Base-by-base conservation (phyloP, 1,140 invertebrate species). In the Pararge aegeria region DNA sequence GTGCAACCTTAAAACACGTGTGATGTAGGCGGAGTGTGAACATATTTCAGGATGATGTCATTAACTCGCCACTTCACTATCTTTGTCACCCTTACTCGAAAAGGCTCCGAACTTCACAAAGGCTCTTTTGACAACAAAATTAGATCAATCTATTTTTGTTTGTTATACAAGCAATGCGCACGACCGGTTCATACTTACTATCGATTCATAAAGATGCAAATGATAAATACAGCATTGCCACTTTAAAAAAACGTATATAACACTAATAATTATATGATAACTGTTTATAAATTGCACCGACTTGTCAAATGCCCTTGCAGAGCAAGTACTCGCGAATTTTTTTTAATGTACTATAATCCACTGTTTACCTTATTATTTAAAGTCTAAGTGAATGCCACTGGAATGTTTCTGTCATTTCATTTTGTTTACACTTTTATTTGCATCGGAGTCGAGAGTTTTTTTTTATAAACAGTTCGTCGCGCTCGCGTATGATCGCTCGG, bases 31-130 rank as follows among this genome's bases (percentile, higher is more conserved):
- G 82, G 74, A 75, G 80, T 80, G 76, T 72, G 73, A 78, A 79
- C 75, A 77, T 70, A 72, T 71, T 59, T 74, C 71, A 66, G 64
- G 70, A 73, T 88, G 84, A 88, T 88, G 84, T 88, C 84, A 86
- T 84, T 83, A 81, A 65, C 58, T 65, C 70, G 64, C 65, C 70
- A 81, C 73, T 69, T 64, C 48, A 61, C 60, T 72, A 80, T 80
- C 64, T 75, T 78, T 76, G 68, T 80, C 80, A 78, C 71, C 71
- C 65, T 73, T 67, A 70, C 71, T 73, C 56, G 63, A 68, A 68
- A 70, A 69, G 27, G 62, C 49, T 54, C 53, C 55, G 38, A 55
- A 61, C 60, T 55, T 50, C 55, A 64, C 70, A 48, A 61, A 72
- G 55, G 40, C 62, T 70, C 48, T 66, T 73, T 70, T 82, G 73